Conservation (phyloP, 30 jellyfish, hydroid and myxozoan species). For the Phacellophora camtschatica region DNA sequence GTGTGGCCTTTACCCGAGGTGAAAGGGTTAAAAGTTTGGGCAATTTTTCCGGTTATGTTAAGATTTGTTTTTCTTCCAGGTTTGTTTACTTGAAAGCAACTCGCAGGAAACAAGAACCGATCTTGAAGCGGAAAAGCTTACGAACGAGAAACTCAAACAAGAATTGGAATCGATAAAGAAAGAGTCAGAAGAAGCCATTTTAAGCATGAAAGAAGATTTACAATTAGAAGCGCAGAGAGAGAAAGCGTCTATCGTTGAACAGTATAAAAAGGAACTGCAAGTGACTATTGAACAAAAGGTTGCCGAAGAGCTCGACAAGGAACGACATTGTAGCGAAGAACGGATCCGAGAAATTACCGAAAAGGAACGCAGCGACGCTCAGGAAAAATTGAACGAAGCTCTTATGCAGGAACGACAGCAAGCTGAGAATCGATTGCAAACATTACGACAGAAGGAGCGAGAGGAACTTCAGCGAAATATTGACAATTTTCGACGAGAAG, state of each 20-base stretch:
- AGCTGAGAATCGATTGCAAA: conserved; percentile 64
- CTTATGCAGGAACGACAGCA: conserved; percentile 68
- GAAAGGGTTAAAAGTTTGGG: too few species aligned
- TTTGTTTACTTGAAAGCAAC: conserved; percentile 49
- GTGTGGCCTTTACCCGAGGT: too few species aligned
- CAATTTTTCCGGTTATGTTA: not conserved
- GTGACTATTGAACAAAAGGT: conserved; percentile 51
- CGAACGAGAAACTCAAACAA: conserved; percentile 42
- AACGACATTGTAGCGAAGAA: conserved; percentile 55
- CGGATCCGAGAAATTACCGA: conserved; percentile 59
- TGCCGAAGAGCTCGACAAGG: conserved; percentile 79
- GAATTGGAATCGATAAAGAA: conserved; percentile 47
- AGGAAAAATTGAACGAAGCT: conserved; percentile 42
- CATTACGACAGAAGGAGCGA: conserved; percentile 72
- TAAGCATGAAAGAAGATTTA: conserved; percentile 59
- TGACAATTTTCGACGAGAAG: conserved; percentile 73
- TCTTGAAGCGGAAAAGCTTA: conserved; percentile 70
- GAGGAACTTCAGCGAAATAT: conserved; percentile 84
- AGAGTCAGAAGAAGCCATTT: conserved; percentile 68
- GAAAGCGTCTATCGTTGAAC: conserved; percentile 71
- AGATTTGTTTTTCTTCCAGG: conserved; percentile 30
- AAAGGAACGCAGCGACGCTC: conserved; percentile 59
- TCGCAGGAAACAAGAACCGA: conserved; percentile 73
- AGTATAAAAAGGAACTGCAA: conserved; percentile 53
- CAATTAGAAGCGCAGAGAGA: conserved; percentile 72